phyloP scores from a whole-genome alignment of 2,888 invertebrate species.

The Eupithecia subumbrata region DNA sequence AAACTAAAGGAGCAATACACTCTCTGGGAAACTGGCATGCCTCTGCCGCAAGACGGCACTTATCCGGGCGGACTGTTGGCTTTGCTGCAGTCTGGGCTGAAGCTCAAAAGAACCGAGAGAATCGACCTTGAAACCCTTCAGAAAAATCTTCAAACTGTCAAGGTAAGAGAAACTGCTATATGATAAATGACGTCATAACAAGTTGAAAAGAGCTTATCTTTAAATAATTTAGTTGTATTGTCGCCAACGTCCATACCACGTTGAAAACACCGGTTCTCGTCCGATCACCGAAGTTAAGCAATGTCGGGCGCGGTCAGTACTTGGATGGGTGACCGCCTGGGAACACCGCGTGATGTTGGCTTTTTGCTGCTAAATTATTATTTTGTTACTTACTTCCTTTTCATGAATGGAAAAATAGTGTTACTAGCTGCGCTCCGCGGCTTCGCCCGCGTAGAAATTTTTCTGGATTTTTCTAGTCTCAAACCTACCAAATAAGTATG shows the following conservation, averaged over 20 bases:
- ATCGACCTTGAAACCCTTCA: conserved; percentile 61
- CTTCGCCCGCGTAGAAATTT: no score
- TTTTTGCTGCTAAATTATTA: conserved; percentile 52
- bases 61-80: conserved; percentile 73
- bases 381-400: conserved; percentile 15
- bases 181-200: neutral
- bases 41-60: conserved; percentile 67
- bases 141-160: conserved; percentile 60
- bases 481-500: no score
- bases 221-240: neutral
- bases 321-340: conserved; percentile 81
- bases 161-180: conserved; percentile 54
- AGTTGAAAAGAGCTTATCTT: neutral
- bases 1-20: conserved; percentile 70
- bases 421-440: no score
- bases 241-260: conserved; percentile 72
- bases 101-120: conserved; percentile 58
- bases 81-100: conserved; percentile 64
- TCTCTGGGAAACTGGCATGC: conserved; percentile 64
- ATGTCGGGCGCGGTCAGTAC: conserved; percentile 80
- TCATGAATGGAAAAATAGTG: neutral
- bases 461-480: no score
- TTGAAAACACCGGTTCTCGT: conserved; percentile 80
- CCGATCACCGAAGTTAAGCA: conserved; percentile 82
- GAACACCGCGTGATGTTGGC: conserved; percentile 74